Evolutionary conservation across 2,888 invertebrate species (phyloP).

Genomic region (Lithodes maja): DNA sequence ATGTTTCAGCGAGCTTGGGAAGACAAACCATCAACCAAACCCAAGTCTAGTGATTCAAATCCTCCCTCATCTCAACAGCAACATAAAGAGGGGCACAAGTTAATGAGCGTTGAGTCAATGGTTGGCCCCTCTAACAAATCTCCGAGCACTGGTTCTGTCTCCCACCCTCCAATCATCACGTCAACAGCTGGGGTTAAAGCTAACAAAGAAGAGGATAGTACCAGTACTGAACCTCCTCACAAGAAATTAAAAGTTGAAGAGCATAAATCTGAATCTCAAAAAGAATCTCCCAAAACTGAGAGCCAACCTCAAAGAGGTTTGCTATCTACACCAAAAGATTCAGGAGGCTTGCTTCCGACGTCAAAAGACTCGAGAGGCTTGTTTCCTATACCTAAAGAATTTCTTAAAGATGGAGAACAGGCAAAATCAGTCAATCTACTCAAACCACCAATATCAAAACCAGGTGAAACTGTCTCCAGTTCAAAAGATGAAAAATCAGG

Average conservation of each 20-base stretch:
- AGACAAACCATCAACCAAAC: conserved; percentile 21
- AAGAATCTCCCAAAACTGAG: conserved; percentile 33
- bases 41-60: not conserved
- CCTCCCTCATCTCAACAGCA: not conserved
- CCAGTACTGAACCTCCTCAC: conserved; percentile 42
- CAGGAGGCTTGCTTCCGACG: not conserved
- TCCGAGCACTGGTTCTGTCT: not conserved
- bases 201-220: conserved; percentile 1
- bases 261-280: conserved; percentile 51
- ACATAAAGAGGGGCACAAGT: conserved; percentile 3
- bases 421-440: conserved; percentile 1
- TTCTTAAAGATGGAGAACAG: not conserved
- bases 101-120: conserved; percentile 19
- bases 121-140: conserved; percentile 17
- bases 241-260: conserved; percentile 46
- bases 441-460: not conserved
- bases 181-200: not conserved
- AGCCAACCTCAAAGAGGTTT: not conserved
- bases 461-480: not conserved
- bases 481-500: not conserved
- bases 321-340: not conserved
- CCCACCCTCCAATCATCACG: conserved; percentile 5
- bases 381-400: not conserved
- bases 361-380: conserved; percentile 1
- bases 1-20: conserved; percentile 20